Evolutionary conservation across 2,113 vertebrate species (phyloP).

Genomic region (Hystrix brachyura): DNA sequence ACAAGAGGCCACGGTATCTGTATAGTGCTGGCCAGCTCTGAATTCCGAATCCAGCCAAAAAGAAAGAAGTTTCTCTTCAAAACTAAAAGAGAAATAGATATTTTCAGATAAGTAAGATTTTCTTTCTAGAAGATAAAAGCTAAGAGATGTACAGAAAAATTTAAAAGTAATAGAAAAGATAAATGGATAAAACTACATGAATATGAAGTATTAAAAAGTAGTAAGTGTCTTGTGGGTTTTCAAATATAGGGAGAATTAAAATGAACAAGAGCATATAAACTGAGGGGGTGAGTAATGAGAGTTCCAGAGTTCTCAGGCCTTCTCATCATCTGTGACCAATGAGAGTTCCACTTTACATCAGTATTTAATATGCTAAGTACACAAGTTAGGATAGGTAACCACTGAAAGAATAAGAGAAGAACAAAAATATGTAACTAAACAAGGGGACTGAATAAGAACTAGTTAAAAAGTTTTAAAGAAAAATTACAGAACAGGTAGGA

Average conservation of each 20-base stretch:
- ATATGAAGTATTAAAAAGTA: neutral
- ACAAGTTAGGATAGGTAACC: neutral
- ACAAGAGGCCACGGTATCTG: neutral
- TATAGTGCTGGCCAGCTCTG: neutral
- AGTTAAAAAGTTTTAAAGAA: too few relatives aligned
- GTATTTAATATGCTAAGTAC: neutral
- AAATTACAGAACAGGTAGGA: neutral
- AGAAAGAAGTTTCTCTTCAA: neutral
- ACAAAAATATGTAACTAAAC: neutral
- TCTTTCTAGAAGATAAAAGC: neutral
- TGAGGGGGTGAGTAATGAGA: neutral
- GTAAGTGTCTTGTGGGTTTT: neutral
- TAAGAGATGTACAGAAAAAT: neutral
- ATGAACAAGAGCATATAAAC: neutral
- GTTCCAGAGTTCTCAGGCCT: neutral
- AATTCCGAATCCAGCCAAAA: neutral
- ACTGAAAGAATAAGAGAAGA: neutral
- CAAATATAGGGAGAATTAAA: neutral
- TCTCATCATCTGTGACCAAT: too few relatives aligned
- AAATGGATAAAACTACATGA: slow-evolving; percentile 6
- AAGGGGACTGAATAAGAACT: neutral
- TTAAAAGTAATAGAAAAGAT: neutral
- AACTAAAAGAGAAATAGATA: neutral
- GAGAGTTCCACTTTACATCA: neutral
- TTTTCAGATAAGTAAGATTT: neutral